Percentiles rank a stretch among this genome's conserved stretches.
Conservation (phyloP, 2,797 vertebrate genomes). For the Nyctibius grandis region DNA sequence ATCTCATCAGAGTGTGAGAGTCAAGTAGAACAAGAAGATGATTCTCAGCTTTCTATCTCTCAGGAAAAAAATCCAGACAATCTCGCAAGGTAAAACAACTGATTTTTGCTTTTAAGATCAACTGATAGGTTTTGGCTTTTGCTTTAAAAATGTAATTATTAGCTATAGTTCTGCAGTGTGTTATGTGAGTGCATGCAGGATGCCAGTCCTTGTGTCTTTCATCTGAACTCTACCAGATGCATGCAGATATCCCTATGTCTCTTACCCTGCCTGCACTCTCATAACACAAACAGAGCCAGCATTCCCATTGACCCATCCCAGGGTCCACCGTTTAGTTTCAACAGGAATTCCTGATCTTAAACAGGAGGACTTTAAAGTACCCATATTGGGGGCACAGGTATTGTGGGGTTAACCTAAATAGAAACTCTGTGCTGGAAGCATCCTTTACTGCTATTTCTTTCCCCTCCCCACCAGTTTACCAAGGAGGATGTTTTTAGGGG, state of each 20-base stretch:
- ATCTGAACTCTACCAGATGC: not conserved
- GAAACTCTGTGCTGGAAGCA: not conserved
- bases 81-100: conserved; percentile 28
- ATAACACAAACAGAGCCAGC: not conserved
- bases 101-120: not conserved
- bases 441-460: not conserved
- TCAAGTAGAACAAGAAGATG: not conserved
- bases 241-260: not conserved
- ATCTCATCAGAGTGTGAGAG: not conserved
- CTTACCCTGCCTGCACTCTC: not conserved
- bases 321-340: not conserved
- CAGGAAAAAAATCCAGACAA: not conserved
- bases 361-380: not conserved
- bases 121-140: not conserved
- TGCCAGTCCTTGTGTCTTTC: not conserved
- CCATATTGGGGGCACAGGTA: too few relatives aligned
- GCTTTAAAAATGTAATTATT: not conserved
- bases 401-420: not conserved
- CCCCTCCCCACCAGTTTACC: not conserved
- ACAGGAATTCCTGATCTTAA: not conserved
- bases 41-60: not conserved
- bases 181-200: not conserved
- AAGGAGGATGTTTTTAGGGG: not conserved
- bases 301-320: not conserved
- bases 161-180: not conserved